Percentiles rank a stretch among this genome's conserved stretches.
phyloP scores from a whole-genome alignment of 2,113 vertebrate species.

The Aldabrachelys gigantea region DNA sequence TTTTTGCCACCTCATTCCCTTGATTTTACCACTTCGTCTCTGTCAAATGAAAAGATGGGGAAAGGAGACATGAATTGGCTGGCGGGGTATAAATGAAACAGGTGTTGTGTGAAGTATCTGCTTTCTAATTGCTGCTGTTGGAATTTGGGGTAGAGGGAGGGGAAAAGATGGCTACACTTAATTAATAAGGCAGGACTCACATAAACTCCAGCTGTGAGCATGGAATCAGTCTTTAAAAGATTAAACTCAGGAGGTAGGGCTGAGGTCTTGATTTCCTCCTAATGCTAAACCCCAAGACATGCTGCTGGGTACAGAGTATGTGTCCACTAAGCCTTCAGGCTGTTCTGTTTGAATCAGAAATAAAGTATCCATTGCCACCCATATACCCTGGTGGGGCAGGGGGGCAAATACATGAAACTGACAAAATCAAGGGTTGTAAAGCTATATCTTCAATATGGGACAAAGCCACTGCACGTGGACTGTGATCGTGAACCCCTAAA shows the following conservation, averaged over 20 bases:
- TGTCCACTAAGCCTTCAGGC: constrained; percentile 52
- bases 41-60: constrained; percentile 6
- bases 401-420: constrained; percentile 31
- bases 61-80: not conserved
- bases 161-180: constrained; percentile 67
- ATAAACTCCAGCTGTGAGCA: constrained; percentile 76
- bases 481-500: not conserved
- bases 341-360: constrained; percentile 54
- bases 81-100: constrained; percentile 48
- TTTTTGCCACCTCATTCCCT: not conserved
- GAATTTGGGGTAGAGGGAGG: not conserved
- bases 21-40: constrained; percentile 29
- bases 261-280: constrained; percentile 61
- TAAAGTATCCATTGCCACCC: constrained; percentile 40
- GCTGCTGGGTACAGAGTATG: constrained; percentile 42
- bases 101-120: constrained; percentile 72
- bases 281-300: constrained; percentile 54
- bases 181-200: constrained; percentile 75
- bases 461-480: constrained; percentile 20
- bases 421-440: constrained; percentile 53
- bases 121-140: constrained; percentile 73
- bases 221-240: constrained; percentile 70
- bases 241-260: constrained; percentile 53
- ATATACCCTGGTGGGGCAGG: not conserved
- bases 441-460: constrained; percentile 27